Conservation (phyloP, 2,113 vertebrate genomes). For the Phylloscopus whistleri region DNA sequence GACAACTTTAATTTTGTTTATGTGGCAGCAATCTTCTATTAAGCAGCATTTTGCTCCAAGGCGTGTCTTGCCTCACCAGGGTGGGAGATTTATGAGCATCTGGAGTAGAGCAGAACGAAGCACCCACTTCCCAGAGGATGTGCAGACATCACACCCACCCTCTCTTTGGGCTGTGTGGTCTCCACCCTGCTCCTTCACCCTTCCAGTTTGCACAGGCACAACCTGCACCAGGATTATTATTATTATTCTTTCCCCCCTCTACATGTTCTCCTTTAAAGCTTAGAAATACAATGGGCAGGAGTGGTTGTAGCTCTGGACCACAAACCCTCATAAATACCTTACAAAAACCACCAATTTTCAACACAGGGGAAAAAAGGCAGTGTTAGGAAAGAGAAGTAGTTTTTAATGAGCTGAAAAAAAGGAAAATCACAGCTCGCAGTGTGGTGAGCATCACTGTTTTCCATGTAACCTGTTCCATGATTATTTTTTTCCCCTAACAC, state of each 20-base stretch:
- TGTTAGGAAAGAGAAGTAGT: not conserved
- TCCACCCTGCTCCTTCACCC: not conserved
- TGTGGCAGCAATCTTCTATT: not conserved
- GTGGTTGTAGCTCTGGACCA: not conserved
- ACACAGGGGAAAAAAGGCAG: not conserved
- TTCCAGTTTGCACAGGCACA: not conserved
- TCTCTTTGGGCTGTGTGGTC: not conserved
- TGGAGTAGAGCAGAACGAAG: not conserved
- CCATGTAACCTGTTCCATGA: not conserved
- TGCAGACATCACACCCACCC: not conserved
- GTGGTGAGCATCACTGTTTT: not conserved
- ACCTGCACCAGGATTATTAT: not conserved
- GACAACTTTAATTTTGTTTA: not conserved
- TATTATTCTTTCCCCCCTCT: rapidly evolving
- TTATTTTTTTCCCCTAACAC: not conserved
- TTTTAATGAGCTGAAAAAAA: not conserved
- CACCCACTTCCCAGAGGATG: not conserved
- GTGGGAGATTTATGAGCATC: not conserved
- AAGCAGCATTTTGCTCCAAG: not conserved
- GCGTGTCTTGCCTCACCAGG: not conserved
- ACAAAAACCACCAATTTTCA: not conserved
- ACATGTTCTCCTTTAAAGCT: not conserved
- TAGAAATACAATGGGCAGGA: not conserved
- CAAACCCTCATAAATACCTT: not conserved
- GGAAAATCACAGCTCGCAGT: not conserved